phyloP scores from a whole-genome alignment of 2,113 vertebrate genomes.

The Myiozetetes cayanensis region DNA sequence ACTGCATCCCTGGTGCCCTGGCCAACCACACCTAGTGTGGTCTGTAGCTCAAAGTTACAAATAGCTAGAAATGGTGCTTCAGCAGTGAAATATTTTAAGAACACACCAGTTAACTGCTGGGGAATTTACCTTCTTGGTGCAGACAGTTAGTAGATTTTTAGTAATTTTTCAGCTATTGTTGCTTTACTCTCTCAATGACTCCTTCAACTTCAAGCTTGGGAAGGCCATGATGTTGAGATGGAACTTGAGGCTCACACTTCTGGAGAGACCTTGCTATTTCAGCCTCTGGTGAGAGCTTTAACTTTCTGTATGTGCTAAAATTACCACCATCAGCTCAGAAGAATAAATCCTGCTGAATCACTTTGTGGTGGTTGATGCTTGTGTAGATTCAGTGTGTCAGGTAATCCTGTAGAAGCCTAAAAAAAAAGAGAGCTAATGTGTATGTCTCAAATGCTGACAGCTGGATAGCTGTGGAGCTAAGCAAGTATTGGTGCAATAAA shows the following conservation, averaged over 20 bases:
- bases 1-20: neutral
- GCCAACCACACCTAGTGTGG: neutral
- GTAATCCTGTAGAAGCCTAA: neutral
- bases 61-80: neutral
- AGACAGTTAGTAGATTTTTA: neutral
- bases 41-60: neutral
- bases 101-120: neutral
- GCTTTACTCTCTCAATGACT: neutral
- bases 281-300: neutral
- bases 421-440: neutral
- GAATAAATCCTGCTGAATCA: neutral
- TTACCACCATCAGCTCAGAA: neutral
- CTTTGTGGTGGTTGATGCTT: neutral
- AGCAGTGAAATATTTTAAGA: neutral
- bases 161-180: neutral
- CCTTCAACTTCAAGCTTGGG: neutral
- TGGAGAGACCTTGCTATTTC: neutral
- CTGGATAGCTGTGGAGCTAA: neutral
- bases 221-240: neutral
- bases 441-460: neutral
- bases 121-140: neutral
- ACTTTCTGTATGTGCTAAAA: neutral
- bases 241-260: neutral
- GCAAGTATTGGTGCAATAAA: neutral
- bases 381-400: neutral